Evolutionary conservation across 92 coral and sea anemone species (phyloP), one percentile per base, ranked within the genome.

Genomic region (Zoanthus gigantus): DNA sequence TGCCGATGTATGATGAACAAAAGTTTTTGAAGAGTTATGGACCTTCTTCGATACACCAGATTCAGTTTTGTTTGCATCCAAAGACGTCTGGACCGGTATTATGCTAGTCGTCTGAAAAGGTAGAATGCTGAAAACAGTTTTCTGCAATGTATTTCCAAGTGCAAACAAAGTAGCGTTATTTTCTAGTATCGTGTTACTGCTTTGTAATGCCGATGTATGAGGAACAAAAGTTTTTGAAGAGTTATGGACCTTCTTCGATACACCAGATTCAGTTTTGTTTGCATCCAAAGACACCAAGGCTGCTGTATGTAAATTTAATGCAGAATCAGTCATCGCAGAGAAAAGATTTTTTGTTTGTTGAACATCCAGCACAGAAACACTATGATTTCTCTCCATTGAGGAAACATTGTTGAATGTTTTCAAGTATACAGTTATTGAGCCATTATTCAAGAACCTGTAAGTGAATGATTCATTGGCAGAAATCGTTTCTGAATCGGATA

Each of bases 371-470:
- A 72, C 69, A 29, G 60, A 72, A n/a, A 91, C 44, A 16, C 86
- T 87, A 5, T 29, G 54, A 45, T 88, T 91, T 13, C 14, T 53
- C 48, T 46, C 32, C 90, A 91, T 23, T n/a, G 80, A 78, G 18
- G 94, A 91, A 7, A 91, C 34, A 0, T 79, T 78, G 29, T 91
- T 91, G 45, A 71, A 78, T 81, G 67, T 89, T 17, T 84, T 91
- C 23, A 91, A 32, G 30, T 29, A 18, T 81, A 81, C 46, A 81
- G 74, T 63, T 14, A 81, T 74, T 15, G 61, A 14, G 54, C 88
- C 84, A 45, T 58, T 81, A 14, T 32, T 44, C 4, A 42, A 57
- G 68, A 91, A 88, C 9, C 4, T 54, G 61, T 91, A 65, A 17
- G 87, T 13, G 11, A 74, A 44, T 0, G 63, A 66, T 67, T 81